Percentiles rank a stretch among this genome's conserved stretches.
Conservation (phyloP, 2,113 vertebrate genomes). For the Psittacula cyanocephala region DNA sequence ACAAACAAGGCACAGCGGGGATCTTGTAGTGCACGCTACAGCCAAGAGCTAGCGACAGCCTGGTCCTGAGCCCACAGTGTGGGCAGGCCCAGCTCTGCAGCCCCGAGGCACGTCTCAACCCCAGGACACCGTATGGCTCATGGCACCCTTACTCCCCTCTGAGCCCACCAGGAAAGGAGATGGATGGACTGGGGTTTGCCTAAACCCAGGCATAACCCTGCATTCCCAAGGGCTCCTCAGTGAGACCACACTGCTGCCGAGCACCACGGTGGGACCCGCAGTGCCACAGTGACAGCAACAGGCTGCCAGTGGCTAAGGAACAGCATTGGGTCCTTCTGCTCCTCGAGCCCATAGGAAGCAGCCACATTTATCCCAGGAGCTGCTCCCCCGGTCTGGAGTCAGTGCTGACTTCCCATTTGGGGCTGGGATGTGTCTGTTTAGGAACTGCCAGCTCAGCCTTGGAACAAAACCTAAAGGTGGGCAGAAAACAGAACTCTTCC, state of each 20-base stretch:
- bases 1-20: neutral
- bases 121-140: fast-evolving
- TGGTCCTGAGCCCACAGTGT: neutral
- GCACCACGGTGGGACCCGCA: fast-evolving
- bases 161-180: neutral
- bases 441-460: neutral
- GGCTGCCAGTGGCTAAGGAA: neutral
- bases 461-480: neutral
- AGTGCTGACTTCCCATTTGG: neutral
- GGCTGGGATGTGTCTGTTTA: neutral
- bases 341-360: neutral
- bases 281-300: neutral
- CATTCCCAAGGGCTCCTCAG: neutral
- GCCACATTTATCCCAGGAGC: neutral
- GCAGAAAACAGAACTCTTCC: neutral
- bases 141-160: fast-evolving
- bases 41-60: neutral
- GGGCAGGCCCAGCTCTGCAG: neutral
- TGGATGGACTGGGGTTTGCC: no score
- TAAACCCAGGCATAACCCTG: neutral
- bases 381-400: neutral
- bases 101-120: neutral
- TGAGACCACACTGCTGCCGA: fast-evolving
- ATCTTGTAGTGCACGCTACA: fast-evolving
- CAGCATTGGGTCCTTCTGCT: neutral